These are phyloP conservation scores for Heliornis fulica DNA, from an alignment of 2,113 vertebrate species.

Conservation along the genomic window DNA sequence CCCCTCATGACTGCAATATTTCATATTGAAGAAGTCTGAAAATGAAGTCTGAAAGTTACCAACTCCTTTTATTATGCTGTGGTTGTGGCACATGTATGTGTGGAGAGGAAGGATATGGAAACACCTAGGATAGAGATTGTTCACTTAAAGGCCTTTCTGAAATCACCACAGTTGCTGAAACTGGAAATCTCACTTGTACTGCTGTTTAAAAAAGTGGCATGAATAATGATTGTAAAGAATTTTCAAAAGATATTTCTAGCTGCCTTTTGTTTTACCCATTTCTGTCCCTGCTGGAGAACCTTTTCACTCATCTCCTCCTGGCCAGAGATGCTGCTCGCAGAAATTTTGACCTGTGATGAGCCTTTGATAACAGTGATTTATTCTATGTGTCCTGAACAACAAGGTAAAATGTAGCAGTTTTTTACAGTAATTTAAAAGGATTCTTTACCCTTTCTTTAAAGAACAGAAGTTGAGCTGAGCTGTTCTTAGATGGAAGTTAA, in stretches of 20 bases:
- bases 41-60: not conserved
- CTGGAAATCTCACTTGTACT: not conserved
- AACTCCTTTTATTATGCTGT: not conserved
- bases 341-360: not conserved
- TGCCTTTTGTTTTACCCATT: not conserved
- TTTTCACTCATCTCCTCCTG: not conserved
- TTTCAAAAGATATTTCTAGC: not conserved
- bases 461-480: not conserved
- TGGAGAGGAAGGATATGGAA: not conserved
- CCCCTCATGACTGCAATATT: not conserved
- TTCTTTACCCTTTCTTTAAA: not conserved
- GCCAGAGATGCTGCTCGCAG: not conserved
- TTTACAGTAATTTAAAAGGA: not conserved
- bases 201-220: not conserved
- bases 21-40: not conserved
- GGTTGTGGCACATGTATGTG: not conserved
- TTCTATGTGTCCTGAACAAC: not conserved
- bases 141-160: not conserved
- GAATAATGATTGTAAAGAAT: not conserved
- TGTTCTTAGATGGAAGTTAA: not conserved
- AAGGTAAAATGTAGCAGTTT: not conserved
- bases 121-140: not conserved
- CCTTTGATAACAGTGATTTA: not conserved
- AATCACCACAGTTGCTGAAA: not conserved
- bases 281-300: not conserved